Percentiles rank a stretch among this genome's conserved stretches.
These are phyloP conservation scores for Oxyura jamaicensis DNA, from an alignment of 2,113 vertebrate species.

Conservation along the genomic window DNA sequence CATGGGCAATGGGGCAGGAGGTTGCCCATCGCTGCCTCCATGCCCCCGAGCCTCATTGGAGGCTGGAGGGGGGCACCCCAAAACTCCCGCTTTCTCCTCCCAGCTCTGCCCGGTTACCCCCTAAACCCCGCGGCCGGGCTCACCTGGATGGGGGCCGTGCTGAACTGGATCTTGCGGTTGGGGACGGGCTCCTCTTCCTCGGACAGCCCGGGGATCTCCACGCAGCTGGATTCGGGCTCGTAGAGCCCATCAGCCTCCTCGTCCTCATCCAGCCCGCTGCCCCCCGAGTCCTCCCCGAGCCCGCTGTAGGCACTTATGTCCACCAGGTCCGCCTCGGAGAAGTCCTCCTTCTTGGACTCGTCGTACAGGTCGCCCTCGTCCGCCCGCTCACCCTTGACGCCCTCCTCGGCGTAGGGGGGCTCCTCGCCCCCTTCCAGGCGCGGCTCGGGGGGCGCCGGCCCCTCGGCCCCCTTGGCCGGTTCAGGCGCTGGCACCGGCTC, in stretches of 20 bases:
- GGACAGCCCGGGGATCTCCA: constrained; percentile 89
- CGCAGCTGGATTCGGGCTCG: constrained; percentile 88
- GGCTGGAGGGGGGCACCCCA: too few species aligned
- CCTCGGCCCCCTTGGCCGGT: constrained; percentile 57
- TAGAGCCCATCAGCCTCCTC: constrained; percentile 86
- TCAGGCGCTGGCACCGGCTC: constrained; percentile 76
- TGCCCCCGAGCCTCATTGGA: too few species aligned
- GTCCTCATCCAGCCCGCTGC: constrained; percentile 92
- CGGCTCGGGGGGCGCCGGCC: constrained; percentile 49
- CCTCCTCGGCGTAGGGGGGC: neutral
- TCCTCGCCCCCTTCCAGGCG: constrained; percentile 38
- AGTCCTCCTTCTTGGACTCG: constrained; percentile 86
- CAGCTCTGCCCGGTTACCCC: neutral
- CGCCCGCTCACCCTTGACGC: constrained; percentile 56
- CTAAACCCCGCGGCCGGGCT: constrained; percentile 21
- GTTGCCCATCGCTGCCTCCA: too few species aligned
- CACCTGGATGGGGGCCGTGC: constrained; percentile 91
- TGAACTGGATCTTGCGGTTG: constrained; percentile 93
- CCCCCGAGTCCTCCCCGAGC: constrained; percentile 91
- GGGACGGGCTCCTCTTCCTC: constrained; percentile 88
- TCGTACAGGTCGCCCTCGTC: constrained; percentile 72
- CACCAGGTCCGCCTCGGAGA: constrained; percentile 87
- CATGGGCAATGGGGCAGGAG: too few species aligned
- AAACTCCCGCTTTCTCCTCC: too few species aligned
- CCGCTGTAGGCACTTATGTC: constrained; percentile 94